Evolutionary conservation across 2,888 invertebrate genomes (phyloP), one percentile per base, ranked within the genome.

Genomic region (Anticlea derivata): DNA sequence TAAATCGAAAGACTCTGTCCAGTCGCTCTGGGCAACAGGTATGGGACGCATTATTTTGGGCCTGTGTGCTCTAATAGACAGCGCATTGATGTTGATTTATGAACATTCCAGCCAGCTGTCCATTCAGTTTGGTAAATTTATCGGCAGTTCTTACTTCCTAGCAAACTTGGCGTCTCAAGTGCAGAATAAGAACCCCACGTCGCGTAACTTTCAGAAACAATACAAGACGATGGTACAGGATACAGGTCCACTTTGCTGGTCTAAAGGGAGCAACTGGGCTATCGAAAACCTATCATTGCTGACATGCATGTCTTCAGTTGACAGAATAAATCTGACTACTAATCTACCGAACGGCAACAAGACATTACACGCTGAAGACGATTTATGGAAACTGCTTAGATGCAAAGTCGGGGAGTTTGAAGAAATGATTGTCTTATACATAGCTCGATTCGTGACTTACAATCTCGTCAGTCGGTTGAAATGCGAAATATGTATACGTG

Each of bases 41-140:
- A 30, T 12, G 23, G 29, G 30, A 8, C 29, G 20, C 13, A 10
- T 35, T 8, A 30, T 46, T 5, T 10, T 37, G 7, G 45, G 30
- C 4, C 30, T 46, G 5, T 23, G 37, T 13, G 22, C 23, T 1
- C 11, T 46, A n/a, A 46, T 46, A 12, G 45, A 46, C 37, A 46
- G 45, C 10, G 23, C 45, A 0, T 29, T 46, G 7, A 30, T 30
- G 37, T 7, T 46, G 4, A 24, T 46, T 4, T 17, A 5, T 4
- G 30, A 29, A 24, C n/a, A 37, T 24, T 23, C 30, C 7, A 23
- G n/a, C 13, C 10, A 29, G 13, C 7, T 33, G 0, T 12, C 7
- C 3, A 23, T 45, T 7, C 1, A 37, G 10, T 46, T 46, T 17
- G 37, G 45, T 2, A 46, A 37, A 7, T 37, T 46, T 5, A 8